Percentiles rank a stretch among this genome's conserved stretches.
phyloP scores from a whole-genome alignment of 2,888 invertebrate species.

The Stenotaenia linearis region DNA sequence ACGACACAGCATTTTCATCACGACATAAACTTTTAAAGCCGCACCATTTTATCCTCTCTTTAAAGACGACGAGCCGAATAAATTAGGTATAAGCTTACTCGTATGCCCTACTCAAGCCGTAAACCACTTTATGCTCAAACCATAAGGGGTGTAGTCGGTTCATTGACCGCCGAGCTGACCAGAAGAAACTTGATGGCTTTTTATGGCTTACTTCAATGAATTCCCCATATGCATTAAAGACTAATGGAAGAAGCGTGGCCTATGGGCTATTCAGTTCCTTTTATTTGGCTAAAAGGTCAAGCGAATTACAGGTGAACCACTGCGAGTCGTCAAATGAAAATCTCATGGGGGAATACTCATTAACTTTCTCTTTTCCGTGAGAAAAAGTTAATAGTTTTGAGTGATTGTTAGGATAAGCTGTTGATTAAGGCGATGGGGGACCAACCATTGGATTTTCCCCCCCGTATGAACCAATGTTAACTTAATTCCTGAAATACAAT shows the following conservation, averaged over 20 bases:
- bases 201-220: conserved; percentile 7
- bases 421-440: no score
- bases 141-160: background rate
- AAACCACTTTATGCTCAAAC: background rate
- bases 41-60: background rate
- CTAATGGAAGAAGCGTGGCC: conserved; percentile 6
- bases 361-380: no score
- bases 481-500: no score
- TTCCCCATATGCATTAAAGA: background rate
- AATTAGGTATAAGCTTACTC: background rate
- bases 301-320: background rate
- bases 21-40: background rate
- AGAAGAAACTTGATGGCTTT: background rate
- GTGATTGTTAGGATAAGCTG: no score
- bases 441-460: no score
- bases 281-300: conserved; percentile 2
- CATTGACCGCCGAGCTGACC: conserved; percentile 10
- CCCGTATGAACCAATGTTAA: no score
- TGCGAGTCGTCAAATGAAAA: background rate
- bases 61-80: background rate
- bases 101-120: background rate
- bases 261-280: background rate
- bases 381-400: no score
- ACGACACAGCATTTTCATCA: background rate
- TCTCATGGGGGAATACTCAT: background rate